Evolutionary conservation across 2,888 invertebrate species (phyloP), one percentile per base, ranked within the genome.

Genomic region (Artemia sinica): DNA sequence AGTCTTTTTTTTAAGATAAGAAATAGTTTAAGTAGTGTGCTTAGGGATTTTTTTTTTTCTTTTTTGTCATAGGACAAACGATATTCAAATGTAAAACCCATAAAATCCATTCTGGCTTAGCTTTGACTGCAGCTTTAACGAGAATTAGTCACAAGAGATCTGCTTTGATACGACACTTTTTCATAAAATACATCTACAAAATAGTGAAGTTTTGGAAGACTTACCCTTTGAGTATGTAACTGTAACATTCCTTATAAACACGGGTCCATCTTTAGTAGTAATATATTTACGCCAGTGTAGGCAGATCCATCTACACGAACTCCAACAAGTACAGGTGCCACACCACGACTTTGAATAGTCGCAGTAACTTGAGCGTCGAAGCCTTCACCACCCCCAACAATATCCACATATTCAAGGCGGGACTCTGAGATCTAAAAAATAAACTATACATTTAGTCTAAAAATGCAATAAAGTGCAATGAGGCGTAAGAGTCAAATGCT

Each of bases 211-310:
- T 3, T 6, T 41, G 6, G 51, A 52, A 28, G 28, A 67, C 73
- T 76, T 78, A 82, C 85, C 86, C 78, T 82, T 80, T 80, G 94
- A 95, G 77, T 86, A 85, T 74, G 87, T 83, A 71, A 97, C 82
- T 5, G 87, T 87, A 71, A 89, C 88, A 77, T 92, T 88, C 73
- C 85, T 84, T 72, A 96, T 84, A 67, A 82, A 78, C 74, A 93
- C 84, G 10, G 91, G 90, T 48, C 89, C 87, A 74, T 86, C 84
- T 2, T 94, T 87, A 72, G 85, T 83, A 3, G 91, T 91, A 73
- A 93, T 83, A 93, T 83, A 77, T 94, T 94, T 72, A 96, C 84
- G 11, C 91, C 98, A 75, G 94, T 94, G 77, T 88, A 92, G 2
- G 95, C 95, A 11, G 92, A 91, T 77, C 89, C 85, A 65, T 86